Evolutionary conservation across 2,888 invertebrate species (phyloP), one percentile per base, ranked within the genome.

Genomic region (Troides oblongomaculatus): DNA sequence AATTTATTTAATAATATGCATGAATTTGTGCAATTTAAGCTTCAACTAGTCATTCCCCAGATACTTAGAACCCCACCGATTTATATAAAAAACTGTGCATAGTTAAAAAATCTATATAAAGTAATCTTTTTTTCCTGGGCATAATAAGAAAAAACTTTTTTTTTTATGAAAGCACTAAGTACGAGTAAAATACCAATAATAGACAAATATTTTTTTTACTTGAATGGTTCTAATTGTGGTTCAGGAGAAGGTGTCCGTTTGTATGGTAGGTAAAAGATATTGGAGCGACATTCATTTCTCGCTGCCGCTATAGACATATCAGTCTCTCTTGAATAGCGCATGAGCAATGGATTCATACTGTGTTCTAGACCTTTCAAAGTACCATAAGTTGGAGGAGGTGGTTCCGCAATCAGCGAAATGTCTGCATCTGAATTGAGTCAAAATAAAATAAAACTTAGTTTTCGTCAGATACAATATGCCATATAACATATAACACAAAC

Each of bases 261-360:
- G 76, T 93, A 93, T 43, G 88, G 87, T 77, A 92, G 78, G 68
- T 93, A 94, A 87, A 98, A 98, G 57, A 98, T 90, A 77, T 96
- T 95, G 72, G 96, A 94, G 68, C 98, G 94, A 78, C 95, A 95
- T 81, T 98, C 98, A 77, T 95, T 95, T 62, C 98, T 93, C 0
- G 97, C 95, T 72, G 95, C 94, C 25, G 97, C 95, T 78, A 98
- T 97, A 30, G 97, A 96, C 74, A 95, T 94, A 79, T 98, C 98
- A 0, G 98, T 98, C 92, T 98, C 98, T 53, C 97, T 94, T 0
- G 97, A 96, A 85, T 98, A 98, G 84, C 96, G 96, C 84, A 97
- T 97, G 67, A 98, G 90, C 78, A 97, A 97, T 0, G 98, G 98
- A 89, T 98, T 98, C 95, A 98, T 96, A 79, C 97, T 97, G 83